Base-by-base conservation (phyloP, 2,797 vertebrate genomes). In the Hydrophis major region DNA sequence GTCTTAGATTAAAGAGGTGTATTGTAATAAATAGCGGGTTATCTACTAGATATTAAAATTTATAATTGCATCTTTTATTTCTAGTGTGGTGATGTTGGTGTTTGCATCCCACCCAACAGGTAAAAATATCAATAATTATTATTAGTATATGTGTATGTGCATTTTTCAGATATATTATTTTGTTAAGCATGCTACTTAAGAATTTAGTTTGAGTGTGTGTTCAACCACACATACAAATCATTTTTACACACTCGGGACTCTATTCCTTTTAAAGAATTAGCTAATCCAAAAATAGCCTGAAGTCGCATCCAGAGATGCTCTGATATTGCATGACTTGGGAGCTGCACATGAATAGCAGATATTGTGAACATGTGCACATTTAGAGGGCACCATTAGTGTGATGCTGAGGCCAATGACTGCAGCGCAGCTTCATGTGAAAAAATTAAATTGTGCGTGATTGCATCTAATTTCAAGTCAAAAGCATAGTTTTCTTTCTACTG, bases 71-170 rank as follows among this genome's bases (percentile, higher is more conserved):
- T 55, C 37, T 59, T 61, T 89, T 4, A 94, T 95, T 92, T 96
- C 89, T 95, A 99, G 99, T 92, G 97, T 98, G 56, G 96, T 98
- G 94, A 95, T 99, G 89, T 98, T 99, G 96, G 97, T 97, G 2
- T 96, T 98, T 89, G 98, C 98, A 55, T 98, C 99, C 93, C 98
- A 99, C 94, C 98, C 99, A 32, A 98, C 99, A 98, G 99, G 99
- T 99, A 98, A 96, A 89, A 88, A 47, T 2, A 28, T 1, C n/a
- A 27, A 63, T 12, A 59, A 37, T 37, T 61, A 10, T 27, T 53
- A 83, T 3, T 69, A 25, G 55, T 6, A 74, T 13, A 5, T 93
- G 2, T 88, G 92, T 8, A 53, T 61, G 4, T 87, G 88, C 87
- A 92, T 74, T 57, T 87, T 60, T 10, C 14, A 66, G n/a, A 0